Base-by-base conservation (phyloP, 1,140 invertebrate genomes). In the Ostrea denselamellosa region DNA sequence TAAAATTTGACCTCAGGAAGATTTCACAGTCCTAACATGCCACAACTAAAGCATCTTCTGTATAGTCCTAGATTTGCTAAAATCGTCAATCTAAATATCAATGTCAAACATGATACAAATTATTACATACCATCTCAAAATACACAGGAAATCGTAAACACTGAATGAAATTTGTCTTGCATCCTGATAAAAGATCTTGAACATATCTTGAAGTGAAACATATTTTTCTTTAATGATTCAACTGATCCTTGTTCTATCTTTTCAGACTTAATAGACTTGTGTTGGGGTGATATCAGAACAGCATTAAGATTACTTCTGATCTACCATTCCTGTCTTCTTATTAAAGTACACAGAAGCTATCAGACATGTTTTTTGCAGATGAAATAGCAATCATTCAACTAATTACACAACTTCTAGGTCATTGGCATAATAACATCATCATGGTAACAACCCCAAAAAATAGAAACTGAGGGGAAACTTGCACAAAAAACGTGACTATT, bases 351-450 rank as follows among this genome's bases (percentile, higher is more conserved):
- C 17, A 25, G 25, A 71, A 71, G 25, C 25, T 25, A 28, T 28
- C 22, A 71, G 28, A 25, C 68, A 71, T 71, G 68, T 71, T 71
- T 34, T 68, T 34, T 71, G 12, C 68, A 71, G 68, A 62, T 28
- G 68, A 71, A 71, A 71, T 25, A 71, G 68, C 25, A 71, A 71
- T 71, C 68, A 71, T 28, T 71, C 68, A 71, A 28, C 68, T 34
- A 34, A 22, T 71, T 71, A 28, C 8, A 71, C 17, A 71, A 71
- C 28, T 68, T 68, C n/a, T 71, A 71, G 68, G 68, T 71, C 68
- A 71, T 14, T 71, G 22, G 68, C 68, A 71, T 71, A 71, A 25
- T 71, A 28, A 71, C 22, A 71, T 71, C 28, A 71, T 25, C 28
- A 71, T 71, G 25, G 68, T 12, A 71, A 71, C 22, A 10, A 71